Percentiles rank a stretch among this genome's conserved stretches.
Conservation (phyloP, 2,797 vertebrate genomes). For the Hoplostethus atlanticus region DNA sequence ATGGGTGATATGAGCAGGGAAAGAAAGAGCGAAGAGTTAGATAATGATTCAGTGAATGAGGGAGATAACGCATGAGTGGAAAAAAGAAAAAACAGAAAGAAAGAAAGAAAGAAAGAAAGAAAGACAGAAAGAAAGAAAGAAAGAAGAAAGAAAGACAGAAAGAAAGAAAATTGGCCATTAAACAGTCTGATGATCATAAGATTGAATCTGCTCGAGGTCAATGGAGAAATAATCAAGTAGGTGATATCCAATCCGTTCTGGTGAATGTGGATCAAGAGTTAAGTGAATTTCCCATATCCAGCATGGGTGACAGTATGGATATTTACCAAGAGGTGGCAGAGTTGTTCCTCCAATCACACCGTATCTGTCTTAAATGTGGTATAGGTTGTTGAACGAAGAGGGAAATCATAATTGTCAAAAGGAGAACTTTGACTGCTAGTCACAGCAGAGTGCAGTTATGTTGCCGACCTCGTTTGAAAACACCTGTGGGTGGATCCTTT, state of each 20-base stretch:
- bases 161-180: not conserved
- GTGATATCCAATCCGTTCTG: not conserved
- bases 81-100: not conserved
- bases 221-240: not conserved
- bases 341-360: constrained; percentile 32
- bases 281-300: not conserved
- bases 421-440: not conserved
- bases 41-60: constrained; percentile 22
- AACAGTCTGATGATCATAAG: not conserved
- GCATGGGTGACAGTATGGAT: constrained; percentile 14
- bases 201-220: not conserved
- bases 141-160: not conserved
- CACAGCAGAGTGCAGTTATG: not conserved
- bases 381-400: constrained; percentile 1
- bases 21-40: constrained; percentile 41
- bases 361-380: not conserved
- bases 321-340: constrained; percentile 69
- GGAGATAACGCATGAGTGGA: not conserved
- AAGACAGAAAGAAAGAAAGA: not conserved
- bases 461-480: not conserved
- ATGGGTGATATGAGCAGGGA: constrained; percentile 26
- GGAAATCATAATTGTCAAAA: not conserved
- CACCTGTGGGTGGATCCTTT: not conserved
- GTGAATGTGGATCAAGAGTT: not conserved
- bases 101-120: constrained; percentile 2